Evolutionary conservation across 1,140 invertebrate species (phyloP).

Genomic region (Plectrocnemia conspersa): DNA sequence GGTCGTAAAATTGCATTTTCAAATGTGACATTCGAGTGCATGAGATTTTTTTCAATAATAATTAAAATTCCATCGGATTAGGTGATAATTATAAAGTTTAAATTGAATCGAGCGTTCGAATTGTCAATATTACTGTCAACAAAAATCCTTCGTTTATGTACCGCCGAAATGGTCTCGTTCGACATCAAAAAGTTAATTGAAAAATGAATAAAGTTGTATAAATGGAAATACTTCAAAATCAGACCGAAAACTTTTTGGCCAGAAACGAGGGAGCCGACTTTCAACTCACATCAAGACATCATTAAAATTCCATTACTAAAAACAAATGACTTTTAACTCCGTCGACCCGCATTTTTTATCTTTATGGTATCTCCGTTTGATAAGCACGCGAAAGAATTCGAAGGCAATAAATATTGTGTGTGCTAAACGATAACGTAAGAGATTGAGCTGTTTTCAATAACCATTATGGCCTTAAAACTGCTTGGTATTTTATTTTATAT

Average conservation of each 20-base stretch:
- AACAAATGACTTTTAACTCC: constrained; percentile 34
- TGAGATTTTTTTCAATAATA: neutral
- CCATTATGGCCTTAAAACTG: no score
- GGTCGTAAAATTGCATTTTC: neutral
- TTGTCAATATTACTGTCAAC: neutral
- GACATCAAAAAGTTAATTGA: constrained; percentile 25
- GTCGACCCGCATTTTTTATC: constrained; percentile 20
- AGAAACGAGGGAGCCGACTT: constrained; percentile 26
- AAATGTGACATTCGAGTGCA: neutral
- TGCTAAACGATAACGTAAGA: no score
- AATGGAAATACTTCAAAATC: constrained; percentile 27
- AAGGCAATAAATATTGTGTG: no score
- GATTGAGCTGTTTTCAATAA: no score
- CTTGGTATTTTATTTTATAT: no score
- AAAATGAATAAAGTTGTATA: constrained; percentile 32
- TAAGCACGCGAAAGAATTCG: no score
- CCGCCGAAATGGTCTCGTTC: neutral
- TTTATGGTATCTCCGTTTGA: constrained; percentile 25
- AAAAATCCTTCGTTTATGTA: constrained; percentile 1
- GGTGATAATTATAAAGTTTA: neutral
- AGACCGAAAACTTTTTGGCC: constrained; percentile 24
- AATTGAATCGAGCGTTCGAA: neutral
- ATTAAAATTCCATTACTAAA: constrained; percentile 37
- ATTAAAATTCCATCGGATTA: neutral
- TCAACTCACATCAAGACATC: constrained; percentile 36